Percentiles rank a stretch among this genome's conserved stretches.
These are phyloP conservation scores for Istiophorus platypterus DNA, from an alignment of 2,113 vertebrate species.

Conservation along the genomic window DNA sequence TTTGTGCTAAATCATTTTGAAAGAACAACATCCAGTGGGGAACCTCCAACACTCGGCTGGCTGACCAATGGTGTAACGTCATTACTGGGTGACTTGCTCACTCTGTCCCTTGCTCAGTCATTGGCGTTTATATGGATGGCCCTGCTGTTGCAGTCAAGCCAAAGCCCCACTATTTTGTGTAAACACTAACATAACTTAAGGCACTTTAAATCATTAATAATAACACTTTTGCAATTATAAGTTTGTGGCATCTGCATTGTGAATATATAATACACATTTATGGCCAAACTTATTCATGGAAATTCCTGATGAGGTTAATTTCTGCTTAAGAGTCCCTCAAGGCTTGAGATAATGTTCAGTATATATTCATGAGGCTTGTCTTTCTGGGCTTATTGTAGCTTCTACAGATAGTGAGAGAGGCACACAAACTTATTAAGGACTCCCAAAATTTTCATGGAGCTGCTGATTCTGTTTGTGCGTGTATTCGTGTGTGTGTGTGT, in stretches of 20 bases:
- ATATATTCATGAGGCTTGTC: constrained; percentile 25
- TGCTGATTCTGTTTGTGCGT: not conserved
- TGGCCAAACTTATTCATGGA: not conserved
- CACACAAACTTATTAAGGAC: not conserved
- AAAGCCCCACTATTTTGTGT: no score
- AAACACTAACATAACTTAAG: not conserved
- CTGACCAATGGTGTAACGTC: no score
- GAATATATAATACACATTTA: not conserved
- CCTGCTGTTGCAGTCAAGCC: no score
- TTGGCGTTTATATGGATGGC: no score
- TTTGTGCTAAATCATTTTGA: no score
- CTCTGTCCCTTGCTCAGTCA: no score
- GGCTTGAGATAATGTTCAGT: not conserved
- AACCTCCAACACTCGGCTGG: no score
- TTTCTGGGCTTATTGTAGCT: not conserved
- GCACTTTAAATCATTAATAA: not conserved
- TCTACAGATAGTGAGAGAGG: not conserved
- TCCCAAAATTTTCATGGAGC: not conserved
- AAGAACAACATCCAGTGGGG: no score
- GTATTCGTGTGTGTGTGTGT: constrained; percentile 33
- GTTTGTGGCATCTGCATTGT: not conserved
- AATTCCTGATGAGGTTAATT: not conserved
- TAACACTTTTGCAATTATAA: not conserved
- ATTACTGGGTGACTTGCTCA: no score
- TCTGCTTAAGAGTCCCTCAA: not conserved